Percentiles rank a stretch among this genome's conserved stretches.
Conservation (phyloP, 2,888 invertebrate species). For the Heliothis peltigera region DNA sequence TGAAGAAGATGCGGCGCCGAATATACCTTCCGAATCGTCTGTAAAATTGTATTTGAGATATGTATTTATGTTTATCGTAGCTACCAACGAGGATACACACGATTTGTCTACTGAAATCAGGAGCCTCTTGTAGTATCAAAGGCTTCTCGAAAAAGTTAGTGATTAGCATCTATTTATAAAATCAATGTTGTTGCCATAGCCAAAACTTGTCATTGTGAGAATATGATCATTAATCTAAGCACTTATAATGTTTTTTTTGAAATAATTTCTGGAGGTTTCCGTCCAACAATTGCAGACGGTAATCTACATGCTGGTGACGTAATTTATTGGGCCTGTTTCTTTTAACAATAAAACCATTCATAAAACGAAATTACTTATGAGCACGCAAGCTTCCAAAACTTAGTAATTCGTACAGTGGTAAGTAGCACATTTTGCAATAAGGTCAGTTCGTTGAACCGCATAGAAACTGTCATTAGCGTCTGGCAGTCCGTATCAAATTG, state of each 20-base stretch:
- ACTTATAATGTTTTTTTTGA: background rate
- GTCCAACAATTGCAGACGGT: background rate
- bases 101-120: no score
- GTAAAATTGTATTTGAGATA: background rate
- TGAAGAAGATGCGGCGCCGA: constrained; percentile 62
- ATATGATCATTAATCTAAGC: background rate
- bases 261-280: background rate
- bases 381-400: constrained; percentile 14
- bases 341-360: constrained; percentile 3
- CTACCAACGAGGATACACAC: no score
- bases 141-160: no score
- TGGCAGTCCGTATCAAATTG: background rate
- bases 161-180: background rate
- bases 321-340: background rate
- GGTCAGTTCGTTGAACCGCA: background rate
- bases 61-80: background rate
- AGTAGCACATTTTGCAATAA: background rate
- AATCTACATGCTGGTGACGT: background rate
- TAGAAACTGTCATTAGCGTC: background rate
- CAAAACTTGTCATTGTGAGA: background rate
- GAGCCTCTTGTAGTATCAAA: no score
- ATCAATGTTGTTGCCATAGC: background rate
- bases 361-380: constrained; percentile 7
- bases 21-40: constrained; percentile 69
- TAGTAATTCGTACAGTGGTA: background rate